Base-by-base conservation (phyloP, 2,888 invertebrate species). In the Laspeyria flexula region DNA sequence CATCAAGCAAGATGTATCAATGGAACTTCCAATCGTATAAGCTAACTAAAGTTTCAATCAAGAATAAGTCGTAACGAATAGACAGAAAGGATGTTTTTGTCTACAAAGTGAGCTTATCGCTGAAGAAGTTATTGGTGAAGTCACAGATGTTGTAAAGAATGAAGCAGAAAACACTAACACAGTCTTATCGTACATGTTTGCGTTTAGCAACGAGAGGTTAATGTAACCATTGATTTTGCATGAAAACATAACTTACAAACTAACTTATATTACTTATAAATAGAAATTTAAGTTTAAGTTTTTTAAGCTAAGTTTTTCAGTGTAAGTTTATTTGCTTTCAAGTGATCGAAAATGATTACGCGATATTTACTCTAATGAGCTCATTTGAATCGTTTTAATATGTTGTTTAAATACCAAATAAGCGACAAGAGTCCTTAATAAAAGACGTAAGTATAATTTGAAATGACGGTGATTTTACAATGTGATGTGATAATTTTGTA, bases 131-230 rank as follows among this genome's bases (percentile, higher is more conserved):
- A 12, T 25, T 37, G 30, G 15, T n/a, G 29, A 27, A 43, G 34
- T 29, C 23, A 41, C 35, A 41, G 30, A 23, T 7, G 23, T 35
- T 44, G 34, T 35, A 27, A 41, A 44, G 40, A 40, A 43, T 21
- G 6, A 40, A 40, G 3, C 11, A 25, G 23, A 15, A 42, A 41
- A 44, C 43, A 45, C 35, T 27, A 50, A 50, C 29, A 9, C 34
- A 25, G 65, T 61, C 60, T 67, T 71, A 75, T 73, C 75, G 65
- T 68, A 65, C 74, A 54, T 65, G 64, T 68, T 73, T 56, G 60
- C 53, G 58, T 65, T 67, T 63, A 70, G 54, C 51, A 31, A 42
- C 44, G 55, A 43, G 54, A 72, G 63, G 65, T 72, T 65, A 65
- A 71, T 63, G 65, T 65, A 61, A 56, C 60, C 60, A 64, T 66